phyloP scores from a whole-genome alignment of 64 coral and sea anemone genomes.

The Hydrozoanthus tunicans region DNA sequence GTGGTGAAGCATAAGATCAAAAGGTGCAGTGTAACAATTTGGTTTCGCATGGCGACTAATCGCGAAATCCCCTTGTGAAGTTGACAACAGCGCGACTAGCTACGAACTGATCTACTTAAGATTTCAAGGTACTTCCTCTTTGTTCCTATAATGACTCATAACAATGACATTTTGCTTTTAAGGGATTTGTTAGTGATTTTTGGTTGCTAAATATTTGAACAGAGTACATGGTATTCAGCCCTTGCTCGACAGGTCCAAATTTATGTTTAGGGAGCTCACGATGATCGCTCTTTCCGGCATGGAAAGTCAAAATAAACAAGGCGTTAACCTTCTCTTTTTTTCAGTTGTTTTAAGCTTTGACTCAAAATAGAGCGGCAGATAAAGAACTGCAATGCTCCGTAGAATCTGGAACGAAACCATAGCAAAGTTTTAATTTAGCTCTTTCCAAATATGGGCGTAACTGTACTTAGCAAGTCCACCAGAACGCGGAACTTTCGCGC shows the following conservation, averaged over 20 bases:
- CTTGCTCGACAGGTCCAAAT: background rate
- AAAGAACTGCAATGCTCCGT: background rate
- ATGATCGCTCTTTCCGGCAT: too few relatives aligned
- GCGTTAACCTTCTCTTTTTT: too few relatives aligned
- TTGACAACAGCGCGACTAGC: background rate
- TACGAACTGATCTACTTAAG: background rate
- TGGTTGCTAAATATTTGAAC: constrained; percentile 34
- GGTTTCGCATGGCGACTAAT: background rate
- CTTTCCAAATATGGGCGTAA: background rate
- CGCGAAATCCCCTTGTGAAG: background rate
- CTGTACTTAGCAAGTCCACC: background rate
- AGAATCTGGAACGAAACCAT: background rate
- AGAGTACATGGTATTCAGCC: background rate
- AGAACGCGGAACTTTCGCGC: too few relatives aligned
- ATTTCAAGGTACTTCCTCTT: background rate
- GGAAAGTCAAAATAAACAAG: too few relatives aligned
- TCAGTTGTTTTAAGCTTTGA: too few relatives aligned
- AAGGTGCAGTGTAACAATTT: background rate
- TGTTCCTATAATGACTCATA: background rate
- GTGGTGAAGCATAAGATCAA: background rate
- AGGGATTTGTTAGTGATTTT: background rate
- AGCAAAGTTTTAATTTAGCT: background rate
- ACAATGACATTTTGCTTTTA: background rate
- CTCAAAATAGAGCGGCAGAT: too few relatives aligned
- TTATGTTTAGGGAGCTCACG: background rate